Evolutionary conservation across 2,113 vertebrate species (phyloP), one percentile per base, ranked within the genome.

Genomic region (Orientallactaga bullata): DNA sequence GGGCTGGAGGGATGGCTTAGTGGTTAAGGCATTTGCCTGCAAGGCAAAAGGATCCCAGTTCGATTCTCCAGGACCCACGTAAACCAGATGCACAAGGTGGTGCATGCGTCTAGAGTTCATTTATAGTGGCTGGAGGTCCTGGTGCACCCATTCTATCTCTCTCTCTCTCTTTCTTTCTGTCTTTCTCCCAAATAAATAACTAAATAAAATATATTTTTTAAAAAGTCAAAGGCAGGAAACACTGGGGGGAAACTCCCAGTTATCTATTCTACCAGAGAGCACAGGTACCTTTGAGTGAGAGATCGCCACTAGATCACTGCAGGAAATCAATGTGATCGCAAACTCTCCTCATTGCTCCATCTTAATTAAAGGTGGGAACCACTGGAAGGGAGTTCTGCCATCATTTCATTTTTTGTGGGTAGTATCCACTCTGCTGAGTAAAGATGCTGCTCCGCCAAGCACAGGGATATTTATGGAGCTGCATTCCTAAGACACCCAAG

Each of bases 291-390:
- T 18, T 88, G 39, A 85, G 42, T 32, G n/a, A 80, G 77, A 87
- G 71, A 71, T 1, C 78, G 83, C 74, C 28, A 61, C 35, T 2
- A 17, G 24, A 66, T 37, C 13, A 37, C 26, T 20, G 61, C 26
- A 90, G 69, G 93, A 78, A 93, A 72, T n/a, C 16, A 60, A 11
- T 90, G 21, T 35, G 32, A 87, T 55, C 23, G 11, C 24, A 72
- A 90, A 88, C 20, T 82, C 85, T 85, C 85, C 77, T 60, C 39
- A 66, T 15, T 89, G 42, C 47, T 84, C 80, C 86, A 37, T 90
- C 73, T 55, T 65, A 82, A 92, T 92, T 91, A 95, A 91, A 74
- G 90, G 32, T 88, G 76, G 65, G 79, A 95, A 78, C 10, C 20
- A 55, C 51, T 7, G 39, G 69, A 94, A 93, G 79, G 82, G 55